Conservation (phyloP, 2,113 vertebrate species). For the Tonatia bakeri region DNA sequence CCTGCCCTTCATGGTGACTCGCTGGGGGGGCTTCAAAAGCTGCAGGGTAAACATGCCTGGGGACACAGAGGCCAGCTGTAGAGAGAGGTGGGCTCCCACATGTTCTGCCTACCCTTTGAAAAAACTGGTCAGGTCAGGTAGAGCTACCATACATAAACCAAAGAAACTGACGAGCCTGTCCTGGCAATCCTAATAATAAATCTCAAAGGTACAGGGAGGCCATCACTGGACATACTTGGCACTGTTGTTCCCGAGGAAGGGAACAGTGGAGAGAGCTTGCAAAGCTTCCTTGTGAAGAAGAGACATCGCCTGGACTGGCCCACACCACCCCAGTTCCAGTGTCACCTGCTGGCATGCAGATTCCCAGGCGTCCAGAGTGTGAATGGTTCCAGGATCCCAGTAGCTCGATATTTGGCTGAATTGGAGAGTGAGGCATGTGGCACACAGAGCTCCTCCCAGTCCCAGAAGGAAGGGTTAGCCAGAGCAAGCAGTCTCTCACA, state of each 20-base stretch:
- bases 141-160: not conserved
- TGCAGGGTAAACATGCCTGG: not conserved
- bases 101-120: not conserved
- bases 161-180: not conserved
- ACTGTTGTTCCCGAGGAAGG: not conserved
- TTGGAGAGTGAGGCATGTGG: not conserved
- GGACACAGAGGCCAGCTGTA: not conserved
- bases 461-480: not conserved
- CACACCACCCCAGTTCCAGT: not conserved
- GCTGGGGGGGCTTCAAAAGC: not conserved
- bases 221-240: not conserved
- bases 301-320: not conserved
- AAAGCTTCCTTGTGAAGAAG: not conserved
- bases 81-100: not conserved
- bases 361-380: not conserved
- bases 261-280: not conserved
- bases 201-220: not conserved
- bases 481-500: not conserved
- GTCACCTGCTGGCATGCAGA: not conserved
- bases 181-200: not conserved
- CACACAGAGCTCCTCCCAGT: not conserved
- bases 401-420: not conserved
- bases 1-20: not conserved
- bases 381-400: not conserved
- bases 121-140: not conserved